These are phyloP conservation scores for Bambusicola thoracicus DNA, from an alignment of 2,113 vertebrate species.

Conservation along the genomic window DNA sequence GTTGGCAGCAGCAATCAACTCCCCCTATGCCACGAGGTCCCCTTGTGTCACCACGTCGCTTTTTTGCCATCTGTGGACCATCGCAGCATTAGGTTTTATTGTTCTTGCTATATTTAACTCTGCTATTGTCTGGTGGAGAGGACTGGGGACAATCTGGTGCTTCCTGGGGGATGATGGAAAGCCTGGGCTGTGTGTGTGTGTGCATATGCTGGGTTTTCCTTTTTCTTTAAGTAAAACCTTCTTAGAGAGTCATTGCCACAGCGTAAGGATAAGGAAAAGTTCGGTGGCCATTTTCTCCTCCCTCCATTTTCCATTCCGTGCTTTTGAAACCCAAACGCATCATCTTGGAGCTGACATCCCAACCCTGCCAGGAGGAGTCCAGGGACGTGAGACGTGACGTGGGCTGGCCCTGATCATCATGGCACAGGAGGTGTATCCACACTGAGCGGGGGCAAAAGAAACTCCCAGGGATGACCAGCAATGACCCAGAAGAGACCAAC, in stretches of 20 bases:
- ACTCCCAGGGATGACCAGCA: fast-evolving
- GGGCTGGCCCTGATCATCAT: not conserved
- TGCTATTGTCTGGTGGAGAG: not conserved
- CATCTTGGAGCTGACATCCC: not conserved
- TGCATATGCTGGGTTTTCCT: not conserved
- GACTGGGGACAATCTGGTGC: not conserved
- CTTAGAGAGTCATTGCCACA: not conserved
- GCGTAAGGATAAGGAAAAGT: not conserved
- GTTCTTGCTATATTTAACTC: not conserved
- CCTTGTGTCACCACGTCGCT: not conserved
- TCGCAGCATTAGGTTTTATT: not conserved
- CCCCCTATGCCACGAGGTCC: not conserved
- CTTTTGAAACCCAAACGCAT: not conserved
- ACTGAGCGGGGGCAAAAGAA: not conserved
- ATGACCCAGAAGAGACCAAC: not conserved
- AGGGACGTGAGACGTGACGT: fast-evolving
- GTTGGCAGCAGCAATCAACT: not conserved
- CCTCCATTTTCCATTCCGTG: fast-evolving
- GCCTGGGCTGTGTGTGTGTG: no score
- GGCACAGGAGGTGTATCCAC: not conserved
- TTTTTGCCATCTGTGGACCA: not conserved
- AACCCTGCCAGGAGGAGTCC: not conserved
- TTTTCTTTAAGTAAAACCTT: not conserved
- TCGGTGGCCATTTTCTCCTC: not conserved
- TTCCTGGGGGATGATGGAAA: not conserved